Evolutionary conservation across 2,888 invertebrate species (phyloP).

Genomic region (Rhamnusium bicolor): DNA sequence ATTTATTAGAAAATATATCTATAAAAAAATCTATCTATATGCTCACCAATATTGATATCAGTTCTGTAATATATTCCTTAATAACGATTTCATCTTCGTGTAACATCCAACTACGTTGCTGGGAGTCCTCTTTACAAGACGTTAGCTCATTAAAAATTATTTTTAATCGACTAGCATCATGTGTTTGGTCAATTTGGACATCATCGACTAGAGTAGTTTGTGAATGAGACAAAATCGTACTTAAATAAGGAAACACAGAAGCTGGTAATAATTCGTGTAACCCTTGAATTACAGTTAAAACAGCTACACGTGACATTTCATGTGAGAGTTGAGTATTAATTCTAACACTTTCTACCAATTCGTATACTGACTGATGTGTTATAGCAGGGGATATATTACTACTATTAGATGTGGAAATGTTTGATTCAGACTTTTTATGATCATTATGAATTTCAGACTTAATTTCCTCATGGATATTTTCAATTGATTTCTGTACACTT

Average conservation of each 20-base stretch:
- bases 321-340: conserved; percentile 89
- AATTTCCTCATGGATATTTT: conserved; percentile 64
- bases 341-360: conserved; percentile 85
- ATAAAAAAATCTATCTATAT: no score
- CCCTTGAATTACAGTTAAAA: conserved; percentile 81
- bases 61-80: conserved; percentile 86
- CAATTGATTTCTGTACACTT: conserved; percentile 62
- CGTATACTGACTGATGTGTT: conserved; percentile 78
- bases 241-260: conserved; percentile 76
- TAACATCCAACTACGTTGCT: conserved; percentile 95
- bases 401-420: conserved; percentile 44
- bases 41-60: conserved; percentile 86
- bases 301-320: conserved; percentile 88
- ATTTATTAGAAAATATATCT: no score
- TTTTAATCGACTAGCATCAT: conserved; percentile 87
- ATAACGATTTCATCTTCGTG: conserved; percentile 95
- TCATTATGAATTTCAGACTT: conserved; percentile 59
- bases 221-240: conserved; percentile 74
- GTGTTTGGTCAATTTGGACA: conserved; percentile 83
- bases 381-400: conserved; percentile 69
- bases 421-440: conserved; percentile 60
- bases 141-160: conserved; percentile 88
- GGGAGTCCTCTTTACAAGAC: conserved; percentile 94
- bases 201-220: conserved; percentile 77
- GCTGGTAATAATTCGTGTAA: conserved; percentile 75